These are phyloP conservation scores for Coryphaenoides rupestris DNA, from an alignment of 2,113 vertebrate genomes.

Conservation along the genomic window DNA sequence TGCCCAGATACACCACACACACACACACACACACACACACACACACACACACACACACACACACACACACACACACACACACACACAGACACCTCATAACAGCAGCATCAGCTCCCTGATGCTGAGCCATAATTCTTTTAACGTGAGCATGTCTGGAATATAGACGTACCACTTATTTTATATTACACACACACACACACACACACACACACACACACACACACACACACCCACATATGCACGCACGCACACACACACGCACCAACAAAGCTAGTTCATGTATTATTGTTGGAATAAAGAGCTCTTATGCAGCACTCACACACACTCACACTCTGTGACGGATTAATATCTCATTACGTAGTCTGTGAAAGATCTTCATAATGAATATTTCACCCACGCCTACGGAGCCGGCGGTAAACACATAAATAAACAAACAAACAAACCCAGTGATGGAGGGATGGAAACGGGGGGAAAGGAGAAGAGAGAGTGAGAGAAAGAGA, in stretches of 20 bases:
- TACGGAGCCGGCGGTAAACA: not conserved
- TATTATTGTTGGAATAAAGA: slow-evolving; percentile 56
- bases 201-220: not conserved
- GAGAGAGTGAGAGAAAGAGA: not conserved
- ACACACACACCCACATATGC: slow-evolving; percentile 12
- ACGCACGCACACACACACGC: slow-evolving; percentile 16
- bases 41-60: not conserved
- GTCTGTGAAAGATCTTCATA: slow-evolving; percentile 34
- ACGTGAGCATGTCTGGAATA: slow-evolving; percentile 37
- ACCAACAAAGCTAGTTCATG: not conserved
- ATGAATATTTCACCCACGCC: slow-evolving; percentile 15
- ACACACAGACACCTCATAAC: slow-evolving; percentile 17
- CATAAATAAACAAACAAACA: not conserved
- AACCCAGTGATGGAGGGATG: slow-evolving; percentile 18
- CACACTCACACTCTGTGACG: slow-evolving; percentile 29
- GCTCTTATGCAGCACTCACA: slow-evolving; percentile 49
- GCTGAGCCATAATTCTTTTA: slow-evolving; percentile 45
- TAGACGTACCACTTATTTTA: slow-evolving; percentile 43
- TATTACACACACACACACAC: slow-evolving; percentile 5
- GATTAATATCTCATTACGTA: slow-evolving; percentile 61
- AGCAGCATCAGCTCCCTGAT: slow-evolving; percentile 35
- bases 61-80: slow-evolving; percentile 3
- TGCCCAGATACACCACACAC: not conserved
- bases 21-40: slow-evolving; percentile 1
- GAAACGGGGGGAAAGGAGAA: not conserved